phyloP scores from a whole-genome alignment of 2,113 vertebrate species.

The Piprites chloris region DNA sequence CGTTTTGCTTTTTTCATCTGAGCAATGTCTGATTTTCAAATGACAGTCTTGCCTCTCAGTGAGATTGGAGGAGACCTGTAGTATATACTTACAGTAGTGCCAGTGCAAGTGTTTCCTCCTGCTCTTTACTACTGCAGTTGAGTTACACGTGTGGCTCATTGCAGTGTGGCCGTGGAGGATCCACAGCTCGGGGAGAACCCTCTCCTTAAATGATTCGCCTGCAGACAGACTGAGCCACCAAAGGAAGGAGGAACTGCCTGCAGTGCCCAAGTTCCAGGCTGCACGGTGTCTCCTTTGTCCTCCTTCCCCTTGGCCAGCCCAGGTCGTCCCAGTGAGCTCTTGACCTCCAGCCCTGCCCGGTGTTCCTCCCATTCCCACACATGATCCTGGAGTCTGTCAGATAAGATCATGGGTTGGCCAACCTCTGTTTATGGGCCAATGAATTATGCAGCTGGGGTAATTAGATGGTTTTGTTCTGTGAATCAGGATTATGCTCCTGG shows the following conservation, averaged over 20 bases:
- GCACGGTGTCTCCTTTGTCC: neutral
- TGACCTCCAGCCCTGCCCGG: neutral
- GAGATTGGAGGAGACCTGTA: neutral
- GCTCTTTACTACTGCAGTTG: neutral
- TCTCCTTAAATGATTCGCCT: neutral
- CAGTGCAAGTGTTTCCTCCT: neutral
- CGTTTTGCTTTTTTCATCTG: neutral
- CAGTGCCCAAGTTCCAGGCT: neutral
- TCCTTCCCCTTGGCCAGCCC: neutral
- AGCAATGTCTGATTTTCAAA: neutral
- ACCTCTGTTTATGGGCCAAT: neutral
- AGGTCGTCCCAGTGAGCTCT: rapidly evolving
- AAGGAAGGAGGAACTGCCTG: neutral
- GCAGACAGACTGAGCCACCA: neutral
- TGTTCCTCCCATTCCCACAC: neutral
- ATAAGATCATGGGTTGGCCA: constrained; percentile 23
- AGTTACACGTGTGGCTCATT: neutral
- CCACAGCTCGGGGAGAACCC: neutral
- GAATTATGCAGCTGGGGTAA: constrained; percentile 32
- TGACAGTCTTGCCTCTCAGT: neutral
- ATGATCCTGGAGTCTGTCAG: neutral
- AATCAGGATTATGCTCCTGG: neutral
- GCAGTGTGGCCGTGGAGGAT: neutral
- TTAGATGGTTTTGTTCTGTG: constrained; percentile 48
- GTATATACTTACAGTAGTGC: neutral